These are phyloP conservation scores for Procavia capensis DNA, from an alignment of 2,113 vertebrate species.

Conservation along the genomic window DNA sequence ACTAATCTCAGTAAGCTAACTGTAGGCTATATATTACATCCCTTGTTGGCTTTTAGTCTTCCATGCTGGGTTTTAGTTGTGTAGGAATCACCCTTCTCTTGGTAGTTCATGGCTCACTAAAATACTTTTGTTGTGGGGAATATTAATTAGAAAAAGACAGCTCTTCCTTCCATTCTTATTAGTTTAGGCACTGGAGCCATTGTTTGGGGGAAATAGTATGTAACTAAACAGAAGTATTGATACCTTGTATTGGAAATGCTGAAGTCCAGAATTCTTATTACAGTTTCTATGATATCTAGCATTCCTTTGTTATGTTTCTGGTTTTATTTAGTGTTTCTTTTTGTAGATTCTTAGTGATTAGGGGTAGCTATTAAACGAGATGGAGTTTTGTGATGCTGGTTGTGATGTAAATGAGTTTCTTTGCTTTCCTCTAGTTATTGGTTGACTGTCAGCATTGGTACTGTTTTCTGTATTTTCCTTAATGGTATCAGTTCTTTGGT, in stretches of 20 bases:
- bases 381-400: background rate
- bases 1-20: background rate
- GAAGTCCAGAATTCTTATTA: background rate
- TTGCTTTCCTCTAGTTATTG: background rate
- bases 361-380: background rate
- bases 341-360: background rate
- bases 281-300: background rate
- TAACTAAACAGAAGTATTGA: too few relatives aligned
- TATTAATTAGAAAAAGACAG: background rate
- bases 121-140: too few relatives aligned
- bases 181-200: too few relatives aligned
- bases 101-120: background rate
- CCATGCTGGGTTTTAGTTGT: background rate
- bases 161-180: background rate
- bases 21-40: accelerated
- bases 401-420: background rate
- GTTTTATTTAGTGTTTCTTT: constrained; percentile 35
- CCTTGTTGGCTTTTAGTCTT: background rate
- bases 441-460: background rate
- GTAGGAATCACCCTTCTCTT: background rate
- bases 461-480: background rate
- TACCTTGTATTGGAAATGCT: background rate
- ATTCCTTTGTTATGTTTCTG: background rate
- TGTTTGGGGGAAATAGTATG: background rate
- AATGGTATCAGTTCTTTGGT: background rate